Base-by-base conservation (phyloP, 1,140 invertebrate genomes). In the Aphelinus atriplicis region DNA sequence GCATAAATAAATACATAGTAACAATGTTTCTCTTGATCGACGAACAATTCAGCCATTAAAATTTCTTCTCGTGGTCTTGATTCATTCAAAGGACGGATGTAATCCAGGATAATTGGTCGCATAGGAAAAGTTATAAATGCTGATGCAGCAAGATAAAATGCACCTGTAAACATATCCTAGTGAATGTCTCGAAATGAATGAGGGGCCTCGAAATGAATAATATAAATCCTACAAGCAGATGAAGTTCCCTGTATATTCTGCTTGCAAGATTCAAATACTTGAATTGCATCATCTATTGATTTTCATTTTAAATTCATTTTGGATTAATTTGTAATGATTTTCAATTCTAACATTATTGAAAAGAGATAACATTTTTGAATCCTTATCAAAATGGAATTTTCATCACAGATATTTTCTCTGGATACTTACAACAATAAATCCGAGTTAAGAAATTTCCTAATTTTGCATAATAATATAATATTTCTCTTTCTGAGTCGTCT, bases 21-120 rank as follows among this genome's bases (percentile, higher is more conserved):
- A 7, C 77, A 77, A 48, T 78, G 72, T 9, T 77, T 69, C 3
- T 77, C 57, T 53, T 78, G 51, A 75, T 78, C 78, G 1, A 78
- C 56, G 3, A 74, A 75, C n/a, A 57, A 77, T 42, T 70, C 65
- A 0, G 76, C 72, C 62, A 77, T 45, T 45, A 53, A 61, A 5
- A 77, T 55, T 56, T 68, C 72, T 58, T 70, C 9, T 47, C 7
- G 51, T 2, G 62, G 57, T 26, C 78, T 60, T n/a, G 78, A 77
- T 75, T 77, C 69, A 50, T 78, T 77, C 3, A 78, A 63, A 3
- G 78, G 68, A 3, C 6, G 2, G 3, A 78, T 7, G 26, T 48
- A 45, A 56, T 78, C 76, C 6, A 78, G 63, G 1, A 78, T 9
- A 56, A 77, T 70, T 4, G 75, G 78, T 43, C 57, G 56, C 43